A percentile compares a stretch with the other conserved stretches of the same genome.
Conservation (phyloP, 2,888 invertebrate species). For the Chironomus tentans region DNA sequence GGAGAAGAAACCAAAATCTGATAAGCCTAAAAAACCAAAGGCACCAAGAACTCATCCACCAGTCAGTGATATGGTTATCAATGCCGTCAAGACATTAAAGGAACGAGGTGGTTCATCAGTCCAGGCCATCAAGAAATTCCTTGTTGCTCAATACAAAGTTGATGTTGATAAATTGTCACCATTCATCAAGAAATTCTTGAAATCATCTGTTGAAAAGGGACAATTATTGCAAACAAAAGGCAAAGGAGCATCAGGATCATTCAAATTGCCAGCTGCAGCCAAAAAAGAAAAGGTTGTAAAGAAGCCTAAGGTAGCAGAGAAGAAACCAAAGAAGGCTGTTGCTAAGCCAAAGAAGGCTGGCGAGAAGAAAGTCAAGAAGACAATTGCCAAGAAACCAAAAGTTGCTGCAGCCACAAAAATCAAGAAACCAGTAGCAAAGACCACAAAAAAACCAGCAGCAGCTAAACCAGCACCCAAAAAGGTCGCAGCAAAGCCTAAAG, state of each 20-base stretch:
- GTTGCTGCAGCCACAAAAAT: too few relatives aligned
- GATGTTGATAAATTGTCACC: constrained; percentile 49
- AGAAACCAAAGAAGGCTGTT: too few relatives aligned
- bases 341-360: too few relatives aligned
- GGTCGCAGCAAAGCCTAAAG: too few relatives aligned
- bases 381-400: too few relatives aligned
- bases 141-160: constrained; percentile 49
- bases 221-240: constrained; percentile 48
- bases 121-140: constrained; percentile 54
- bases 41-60: constrained; percentile 44
- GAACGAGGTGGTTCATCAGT: constrained; percentile 36
- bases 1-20: constrained; percentile 30
- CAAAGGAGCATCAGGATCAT: constrained; percentile 47
- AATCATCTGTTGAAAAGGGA: constrained; percentile 47
- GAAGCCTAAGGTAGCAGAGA: too few relatives aligned
- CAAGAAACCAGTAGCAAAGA: too few relatives aligned
- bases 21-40: constrained; percentile 36
- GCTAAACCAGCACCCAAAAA: too few relatives aligned
- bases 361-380: too few relatives aligned
- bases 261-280: constrained; percentile 36
- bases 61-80: constrained; percentile 49
- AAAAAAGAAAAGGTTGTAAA: too few relatives aligned
- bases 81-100: constrained; percentile 45
- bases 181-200: constrained; percentile 52
- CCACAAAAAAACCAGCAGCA: too few relatives aligned